Evolutionary conservation across 2,797 vertebrate genomes (phyloP), one percentile per base, ranked within the genome.

Genomic region (Synaphobranchus kaupii): DNA sequence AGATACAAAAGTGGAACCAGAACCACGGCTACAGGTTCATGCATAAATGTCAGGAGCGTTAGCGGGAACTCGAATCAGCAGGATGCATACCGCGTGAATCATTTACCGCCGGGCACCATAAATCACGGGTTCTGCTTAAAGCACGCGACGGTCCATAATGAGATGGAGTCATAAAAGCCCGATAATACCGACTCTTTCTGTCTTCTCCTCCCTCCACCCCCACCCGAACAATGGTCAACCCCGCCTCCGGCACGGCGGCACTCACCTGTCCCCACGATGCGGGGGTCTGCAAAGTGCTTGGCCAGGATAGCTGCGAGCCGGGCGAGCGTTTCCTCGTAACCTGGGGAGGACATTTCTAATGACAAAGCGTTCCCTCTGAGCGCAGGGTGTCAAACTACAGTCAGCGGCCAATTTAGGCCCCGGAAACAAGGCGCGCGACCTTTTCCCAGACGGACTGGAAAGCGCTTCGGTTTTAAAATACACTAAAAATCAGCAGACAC

Each of bases 201-300:
- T 13, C 17, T 39, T 44, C 39, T 3, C 15, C 15, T 17, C 39
- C 73, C 15, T 34, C 73, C 13, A 9, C 15, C 34, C 39, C 73
- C 9, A 1, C 4, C 31, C 73, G 3, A 13, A 20, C 4, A 34
- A 76, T 6, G 3, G 34, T 20, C 73, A 1, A 44, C 10, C 15
- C 31, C 0, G 0, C 15, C 28, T 13, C 13, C 22, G 13, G 31
- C 0, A 44, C 9, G 1, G 20, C 1, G 12, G 28, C 66, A 17
- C 91, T 96, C 90, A 99, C 98, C 98, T 39, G 98, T 99, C 86
- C 98, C 98, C 28, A 99, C 96, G 0, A 99, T 99, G 56, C 98
- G 97, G 0, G 97, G 94, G 90, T 99, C 98, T 1, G 98, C 98
- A 89, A 99, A 99, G 93, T 99, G 98, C 86, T 98, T 99, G 86